These are phyloP conservation scores for Echinarachnius parma DNA, from an alignment of 53 echinoderm and acorn worm species.

Conservation along the genomic window DNA sequence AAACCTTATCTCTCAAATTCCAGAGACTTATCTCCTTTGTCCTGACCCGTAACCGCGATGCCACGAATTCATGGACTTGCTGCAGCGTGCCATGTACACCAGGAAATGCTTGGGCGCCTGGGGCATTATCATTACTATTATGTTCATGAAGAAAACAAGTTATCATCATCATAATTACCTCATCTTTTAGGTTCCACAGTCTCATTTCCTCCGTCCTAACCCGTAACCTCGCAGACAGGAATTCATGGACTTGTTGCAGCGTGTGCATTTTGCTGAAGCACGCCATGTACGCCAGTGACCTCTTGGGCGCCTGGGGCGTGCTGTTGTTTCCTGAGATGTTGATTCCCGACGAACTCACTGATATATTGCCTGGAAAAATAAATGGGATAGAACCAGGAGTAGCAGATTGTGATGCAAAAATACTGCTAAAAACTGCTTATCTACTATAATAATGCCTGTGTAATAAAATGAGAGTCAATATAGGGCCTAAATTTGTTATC, in stretches of 20 bases:
- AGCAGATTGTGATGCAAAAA: not conserved
- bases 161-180: conserved; percentile 50
- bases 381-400: too few species aligned
- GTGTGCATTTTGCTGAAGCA: conserved; percentile 99
- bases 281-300: conserved; percentile 87
- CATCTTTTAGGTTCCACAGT: conserved; percentile 95
- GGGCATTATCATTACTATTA: too few species aligned
- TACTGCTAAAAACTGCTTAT: too few species aligned
- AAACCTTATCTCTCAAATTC: conserved; percentile 98
- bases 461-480: too few species aligned
- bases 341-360: conserved; percentile 71
- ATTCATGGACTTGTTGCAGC: conserved; percentile 95
- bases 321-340: conserved; percentile 64
- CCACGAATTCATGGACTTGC: conserved; percentile 95
- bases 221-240: conserved; percentile 77
- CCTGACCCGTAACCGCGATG: conserved; percentile 75
- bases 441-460: too few species aligned
- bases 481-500: too few species aligned
- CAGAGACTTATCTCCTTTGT: conserved; percentile 95
- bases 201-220: conserved; percentile 94
- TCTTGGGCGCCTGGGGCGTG: conserved; percentile 77
- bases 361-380: conserved; percentile 67
- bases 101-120: conserved; percentile 86
- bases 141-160: too few species aligned
- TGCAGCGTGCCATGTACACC: conserved; percentile 89